Percentiles rank a stretch among this genome's conserved stretches.
Conservation (phyloP, 1,140 invertebrate species). For the Psilanteris sp. region DNA sequence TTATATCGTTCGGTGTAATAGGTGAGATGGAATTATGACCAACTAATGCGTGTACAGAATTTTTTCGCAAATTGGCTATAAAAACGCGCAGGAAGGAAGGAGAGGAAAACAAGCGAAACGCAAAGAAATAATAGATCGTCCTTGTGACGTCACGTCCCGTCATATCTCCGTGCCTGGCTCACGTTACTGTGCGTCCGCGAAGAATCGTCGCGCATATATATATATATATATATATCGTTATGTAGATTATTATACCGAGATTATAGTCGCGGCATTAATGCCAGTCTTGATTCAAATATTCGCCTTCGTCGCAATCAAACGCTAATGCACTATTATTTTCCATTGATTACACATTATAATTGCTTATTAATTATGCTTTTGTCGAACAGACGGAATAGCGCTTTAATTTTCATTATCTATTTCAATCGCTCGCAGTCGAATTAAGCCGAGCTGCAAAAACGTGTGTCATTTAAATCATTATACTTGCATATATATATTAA, state of each 20-base stretch:
- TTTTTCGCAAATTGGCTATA: constrained; percentile 54
- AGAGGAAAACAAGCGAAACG: constrained; percentile 63
- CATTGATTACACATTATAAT: constrained; percentile 56
- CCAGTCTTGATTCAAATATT: constrained; percentile 52
- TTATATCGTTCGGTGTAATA: constrained; percentile 50
- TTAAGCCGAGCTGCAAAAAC: no score
- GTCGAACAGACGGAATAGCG: constrained; percentile 16
- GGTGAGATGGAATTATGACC: constrained; percentile 54
- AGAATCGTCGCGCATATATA: constrained; percentile 47
- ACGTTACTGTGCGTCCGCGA: constrained; percentile 59
- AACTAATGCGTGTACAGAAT: constrained; percentile 55
- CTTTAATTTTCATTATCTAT: constrained; percentile 36
- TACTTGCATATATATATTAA: no score
- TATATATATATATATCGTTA: constrained; percentile 45
- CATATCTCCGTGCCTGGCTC: constrained; percentile 66
- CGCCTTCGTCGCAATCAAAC: constrained; percentile 36
- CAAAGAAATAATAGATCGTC: constrained; percentile 65
- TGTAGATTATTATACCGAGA: constrained; percentile 62
- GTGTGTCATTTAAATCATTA: no score
- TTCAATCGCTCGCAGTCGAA: background rate
- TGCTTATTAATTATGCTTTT: constrained; percentile 54
- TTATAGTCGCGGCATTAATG: constrained; percentile 53
- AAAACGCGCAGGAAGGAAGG: constrained; percentile 51
- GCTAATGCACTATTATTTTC: constrained; percentile 56
- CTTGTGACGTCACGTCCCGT: constrained; percentile 74